phyloP scores from a whole-genome alignment of 2,113 vertebrate species.

The Mobula hypostoma region DNA sequence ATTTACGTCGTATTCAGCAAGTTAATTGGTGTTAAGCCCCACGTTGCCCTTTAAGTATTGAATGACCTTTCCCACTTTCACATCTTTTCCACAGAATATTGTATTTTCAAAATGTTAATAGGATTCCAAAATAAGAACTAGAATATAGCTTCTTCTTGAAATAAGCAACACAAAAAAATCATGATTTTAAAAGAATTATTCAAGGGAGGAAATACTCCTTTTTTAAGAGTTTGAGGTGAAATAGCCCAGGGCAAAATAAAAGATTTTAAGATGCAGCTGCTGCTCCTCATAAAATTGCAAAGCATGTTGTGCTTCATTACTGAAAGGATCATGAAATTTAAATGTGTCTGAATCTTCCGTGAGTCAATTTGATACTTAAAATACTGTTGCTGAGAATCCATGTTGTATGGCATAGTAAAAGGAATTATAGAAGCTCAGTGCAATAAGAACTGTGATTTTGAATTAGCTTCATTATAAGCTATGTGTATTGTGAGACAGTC shows the following conservation, averaged over 20 bases:
- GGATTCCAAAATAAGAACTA: not conserved
- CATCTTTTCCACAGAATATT: slow-evolving; percentile 1
- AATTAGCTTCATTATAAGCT: not conserved
- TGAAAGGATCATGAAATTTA: not conserved
- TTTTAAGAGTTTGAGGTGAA: not conserved
- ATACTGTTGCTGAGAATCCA: not conserved
- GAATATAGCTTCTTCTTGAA: not conserved
- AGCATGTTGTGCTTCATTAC: not conserved
- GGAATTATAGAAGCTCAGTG: not conserved
- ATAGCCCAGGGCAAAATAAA: not conserved
- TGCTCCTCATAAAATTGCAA: not conserved
- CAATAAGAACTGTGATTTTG: not conserved
- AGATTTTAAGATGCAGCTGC: slow-evolving; percentile 13
- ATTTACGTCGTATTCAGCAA: slow-evolving; percentile 47
- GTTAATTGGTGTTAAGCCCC: slow-evolving; percentile 56
- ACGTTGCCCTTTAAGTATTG: slow-evolving; percentile 26
- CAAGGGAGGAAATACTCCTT: not conserved
- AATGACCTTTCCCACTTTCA: slow-evolving; percentile 24
- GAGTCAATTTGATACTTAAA: slow-evolving; percentile 24
- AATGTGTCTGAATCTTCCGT: not conserved
- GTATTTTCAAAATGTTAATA: slow-evolving; percentile 3
- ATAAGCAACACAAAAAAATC: slow-evolving; percentile 3
- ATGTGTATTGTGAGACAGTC: not conserved
- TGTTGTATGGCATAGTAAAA: not conserved
- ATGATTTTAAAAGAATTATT: not conserved